Percentiles rank a stretch among this genome's conserved stretches.
These are phyloP conservation scores for Cecidostiba fungosa DNA, from an alignment of 2,888 invertebrate genomes.

Conservation along the genomic window DNA sequence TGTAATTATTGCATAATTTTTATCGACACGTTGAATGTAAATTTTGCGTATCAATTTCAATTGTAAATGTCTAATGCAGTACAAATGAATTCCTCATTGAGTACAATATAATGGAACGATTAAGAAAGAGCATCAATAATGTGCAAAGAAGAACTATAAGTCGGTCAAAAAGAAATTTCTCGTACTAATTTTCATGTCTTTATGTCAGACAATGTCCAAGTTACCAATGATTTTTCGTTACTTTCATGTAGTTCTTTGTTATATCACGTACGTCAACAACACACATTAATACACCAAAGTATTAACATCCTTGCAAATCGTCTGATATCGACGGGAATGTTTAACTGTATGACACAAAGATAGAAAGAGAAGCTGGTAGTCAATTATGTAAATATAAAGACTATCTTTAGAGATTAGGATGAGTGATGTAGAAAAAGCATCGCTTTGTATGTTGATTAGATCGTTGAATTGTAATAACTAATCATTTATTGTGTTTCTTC, in stretches of 20 bases:
- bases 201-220: not conserved
- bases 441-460: slow-evolving; percentile 44
- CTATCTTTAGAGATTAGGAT: slow-evolving; percentile 65
- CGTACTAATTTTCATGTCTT: not conserved
- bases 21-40: slow-evolving; percentile 16
- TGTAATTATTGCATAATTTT: slow-evolving; percentile 36
- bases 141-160: not conserved
- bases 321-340: not conserved
- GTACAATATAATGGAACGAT: not conserved
- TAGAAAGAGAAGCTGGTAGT: slow-evolving; percentile 67
- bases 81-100: not conserved
- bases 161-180: not conserved
- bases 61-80: slow-evolving; percentile 35
- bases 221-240: not conserved
- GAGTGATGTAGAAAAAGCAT: slow-evolving; percentile 42
- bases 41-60: not conserved
- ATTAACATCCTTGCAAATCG: slow-evolving; percentile 29
- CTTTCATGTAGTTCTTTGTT: slow-evolving; percentile 18
- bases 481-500: slow-evolving; percentile 26
- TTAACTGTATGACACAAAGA: slow-evolving; percentile 22
- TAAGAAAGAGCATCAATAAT: not conserved
- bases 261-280: not conserved
- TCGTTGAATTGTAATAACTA: slow-evolving; percentile 13
- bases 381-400: slow-evolving; percentile 74
- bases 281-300: slow-evolving; percentile 33